Percentiles rank a stretch among this genome's conserved stretches.
Evolutionary conservation across 1,140 invertebrate species (phyloP).

Genomic region (Drosophila chauvacae): DNA sequence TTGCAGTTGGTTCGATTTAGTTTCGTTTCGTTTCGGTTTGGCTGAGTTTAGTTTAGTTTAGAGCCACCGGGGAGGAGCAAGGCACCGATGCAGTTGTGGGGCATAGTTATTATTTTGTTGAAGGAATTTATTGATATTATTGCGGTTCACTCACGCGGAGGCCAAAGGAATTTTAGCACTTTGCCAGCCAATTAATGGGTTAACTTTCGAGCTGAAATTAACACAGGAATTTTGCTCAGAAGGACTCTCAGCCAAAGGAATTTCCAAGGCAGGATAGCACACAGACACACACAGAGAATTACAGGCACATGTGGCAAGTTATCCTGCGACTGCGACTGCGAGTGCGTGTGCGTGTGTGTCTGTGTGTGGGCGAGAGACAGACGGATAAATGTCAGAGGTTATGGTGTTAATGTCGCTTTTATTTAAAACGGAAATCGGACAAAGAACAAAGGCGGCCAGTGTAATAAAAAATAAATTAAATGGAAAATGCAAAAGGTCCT

Average conservation of each 20-base stretch:
- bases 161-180: constrained; percentile 22
- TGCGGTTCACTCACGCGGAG: constrained; percentile 26
- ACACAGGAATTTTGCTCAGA: constrained; percentile 38
- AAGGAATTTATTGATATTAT: constrained; percentile 53
- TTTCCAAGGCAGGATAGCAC: constrained; percentile 13
- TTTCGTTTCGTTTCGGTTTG: constrained; percentile 10
- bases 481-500: constrained; percentile 68
- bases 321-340: constrained; percentile 16
- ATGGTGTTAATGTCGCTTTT: constrained; percentile 82
- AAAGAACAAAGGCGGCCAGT: constrained; percentile 64
- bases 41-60: constrained; percentile 12
- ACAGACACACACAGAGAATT: constrained; percentile 20
- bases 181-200: constrained; percentile 60
- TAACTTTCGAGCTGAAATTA: constrained; percentile 59
- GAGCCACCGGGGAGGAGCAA: constrained; percentile 6
- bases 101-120: constrained; percentile 33
- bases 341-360: not conserved
- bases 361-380: constrained; percentile 23
- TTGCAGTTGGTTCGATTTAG: constrained; percentile 23
- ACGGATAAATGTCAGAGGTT: constrained; percentile 76
- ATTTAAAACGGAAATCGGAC: constrained; percentile 78
- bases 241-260: constrained; percentile 17
- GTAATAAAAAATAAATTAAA: constrained; percentile 83
- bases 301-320: constrained; percentile 37
- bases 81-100: constrained; percentile 26